Evolutionary conservation across 2,797 vertebrate genomes (phyloP).

Genomic region (Sarcophilus harrisii): DNA sequence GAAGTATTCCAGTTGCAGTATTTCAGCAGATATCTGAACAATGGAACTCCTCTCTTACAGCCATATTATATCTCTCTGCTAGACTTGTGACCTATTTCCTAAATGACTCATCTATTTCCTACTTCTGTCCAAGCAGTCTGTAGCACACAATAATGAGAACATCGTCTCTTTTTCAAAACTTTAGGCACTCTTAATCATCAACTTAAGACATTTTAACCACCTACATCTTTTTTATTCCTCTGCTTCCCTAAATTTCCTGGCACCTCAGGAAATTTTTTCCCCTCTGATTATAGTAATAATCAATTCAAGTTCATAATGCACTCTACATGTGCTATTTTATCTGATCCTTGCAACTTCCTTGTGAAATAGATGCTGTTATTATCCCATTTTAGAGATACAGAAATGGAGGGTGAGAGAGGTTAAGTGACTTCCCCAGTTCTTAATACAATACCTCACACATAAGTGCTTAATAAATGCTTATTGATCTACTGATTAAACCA

Average conservation of each 20-base stretch:
- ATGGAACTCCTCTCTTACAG: not conserved
- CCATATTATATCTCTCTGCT: not conserved
- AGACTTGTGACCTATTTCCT: not conserved
- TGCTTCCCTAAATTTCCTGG: not conserved
- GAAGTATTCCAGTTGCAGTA: not conserved
- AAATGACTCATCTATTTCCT: not conserved
- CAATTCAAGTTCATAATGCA: not conserved
- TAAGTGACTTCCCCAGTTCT: not conserved
- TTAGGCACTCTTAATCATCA: not conserved
- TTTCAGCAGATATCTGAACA: not conserved
- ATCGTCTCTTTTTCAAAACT: not conserved
- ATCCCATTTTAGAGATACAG: not conserved
- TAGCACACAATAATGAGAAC: not conserved
- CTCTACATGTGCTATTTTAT: not conserved
- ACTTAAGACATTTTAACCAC: not conserved
- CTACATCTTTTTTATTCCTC: not conserved
- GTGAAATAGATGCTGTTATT: not conserved
- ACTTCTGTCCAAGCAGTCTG: not conserved
- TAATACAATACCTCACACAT: not conserved
- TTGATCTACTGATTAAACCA: not conserved
- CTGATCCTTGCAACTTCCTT: not conserved
- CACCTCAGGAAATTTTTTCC: not conserved
- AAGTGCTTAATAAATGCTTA: not conserved
- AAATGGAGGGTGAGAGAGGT: not conserved
- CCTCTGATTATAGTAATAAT: not conserved